phyloP scores from a whole-genome alignment of 2,797 vertebrate genomes.

The Champsocephalus esox region DNA sequence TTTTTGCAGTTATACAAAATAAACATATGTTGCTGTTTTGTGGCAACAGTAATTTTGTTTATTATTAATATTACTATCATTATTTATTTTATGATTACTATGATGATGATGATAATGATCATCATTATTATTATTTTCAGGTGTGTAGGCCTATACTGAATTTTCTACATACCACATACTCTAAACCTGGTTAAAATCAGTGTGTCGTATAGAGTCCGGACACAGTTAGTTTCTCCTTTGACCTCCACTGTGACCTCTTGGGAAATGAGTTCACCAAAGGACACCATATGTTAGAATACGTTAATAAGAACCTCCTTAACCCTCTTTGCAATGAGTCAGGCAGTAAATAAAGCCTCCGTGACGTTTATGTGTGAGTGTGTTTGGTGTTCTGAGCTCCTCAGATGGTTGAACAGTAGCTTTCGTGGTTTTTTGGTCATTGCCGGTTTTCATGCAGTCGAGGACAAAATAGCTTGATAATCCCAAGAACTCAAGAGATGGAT shows the following conservation, averaged over 20 bases:
- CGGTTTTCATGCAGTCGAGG: constrained; percentile 59
- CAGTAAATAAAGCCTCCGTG: constrained; percentile 55
- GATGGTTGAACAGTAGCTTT: constrained; percentile 45
- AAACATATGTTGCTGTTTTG: not conserved
- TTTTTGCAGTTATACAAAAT: not conserved
- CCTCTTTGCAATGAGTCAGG: constrained; percentile 36
- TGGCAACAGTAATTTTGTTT: not conserved
- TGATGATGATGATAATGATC: too few relatives aligned
- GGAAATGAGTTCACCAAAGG: constrained; percentile 23
- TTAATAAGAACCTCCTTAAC: constrained; percentile 54
- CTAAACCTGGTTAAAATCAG: not conserved
- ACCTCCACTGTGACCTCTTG: constrained; percentile 22
- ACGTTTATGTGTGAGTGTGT: constrained; percentile 59
- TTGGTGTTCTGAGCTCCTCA: constrained; percentile 35
- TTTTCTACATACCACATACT: not conserved
- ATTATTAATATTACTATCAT: too few relatives aligned
- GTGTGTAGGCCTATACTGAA: not conserved
- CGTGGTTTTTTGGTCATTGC: constrained; percentile 47
- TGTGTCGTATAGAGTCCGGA: not conserved
- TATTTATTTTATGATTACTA: too few relatives aligned
- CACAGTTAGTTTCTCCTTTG: not conserved
- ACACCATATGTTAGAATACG: constrained; percentile 41
- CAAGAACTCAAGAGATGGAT: constrained; percentile 56
- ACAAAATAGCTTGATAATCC: constrained; percentile 57
- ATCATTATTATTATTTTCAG: too few relatives aligned